These are phyloP conservation scores for Bugulina stolonifera DNA, from an alignment of 2,888 invertebrate genomes.

Conservation along the genomic window DNA sequence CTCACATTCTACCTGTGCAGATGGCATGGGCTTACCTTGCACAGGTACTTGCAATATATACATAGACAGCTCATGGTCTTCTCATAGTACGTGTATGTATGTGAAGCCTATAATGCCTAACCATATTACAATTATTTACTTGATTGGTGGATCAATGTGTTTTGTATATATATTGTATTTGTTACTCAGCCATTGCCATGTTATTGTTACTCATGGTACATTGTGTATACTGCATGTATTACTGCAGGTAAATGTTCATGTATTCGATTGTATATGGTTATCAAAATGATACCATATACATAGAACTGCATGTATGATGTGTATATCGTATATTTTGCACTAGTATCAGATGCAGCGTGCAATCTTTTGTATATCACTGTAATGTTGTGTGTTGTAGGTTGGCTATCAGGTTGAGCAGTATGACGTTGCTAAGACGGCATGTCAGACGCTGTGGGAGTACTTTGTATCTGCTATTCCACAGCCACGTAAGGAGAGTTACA, in stretches of 20 bases:
- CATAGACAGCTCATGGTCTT: too few relatives aligned
- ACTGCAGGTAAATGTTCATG: too few relatives aligned
- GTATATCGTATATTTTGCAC: too few relatives aligned
- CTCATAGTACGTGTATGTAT: too few relatives aligned
- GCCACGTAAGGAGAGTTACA: slow-evolving; percentile 38
- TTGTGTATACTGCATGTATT: too few relatives aligned
- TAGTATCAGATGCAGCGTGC: too few relatives aligned
- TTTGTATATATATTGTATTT: not conserved
- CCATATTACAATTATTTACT: too few relatives aligned
- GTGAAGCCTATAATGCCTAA: too few relatives aligned
- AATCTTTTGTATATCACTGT: too few relatives aligned
- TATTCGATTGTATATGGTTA: too few relatives aligned
- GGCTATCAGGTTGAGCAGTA: slow-evolving; percentile 48
- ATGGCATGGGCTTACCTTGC: slow-evolving; percentile 50
- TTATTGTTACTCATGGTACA: not conserved
- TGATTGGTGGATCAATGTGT: not conserved
- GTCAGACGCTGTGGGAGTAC: slow-evolving; percentile 47
- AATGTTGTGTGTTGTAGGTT: slow-evolving; percentile 36
- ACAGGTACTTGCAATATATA: slow-evolving; percentile 36
- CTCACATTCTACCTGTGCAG: slow-evolving; percentile 47
- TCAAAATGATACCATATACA: too few relatives aligned
- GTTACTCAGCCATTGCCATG: not conserved
- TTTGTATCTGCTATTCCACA: slow-evolving; percentile 45
- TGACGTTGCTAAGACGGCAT: slow-evolving; percentile 40
- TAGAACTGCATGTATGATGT: too few relatives aligned